Base-by-base conservation (phyloP, 2,888 invertebrate species). In the Onchidella celtica region DNA sequence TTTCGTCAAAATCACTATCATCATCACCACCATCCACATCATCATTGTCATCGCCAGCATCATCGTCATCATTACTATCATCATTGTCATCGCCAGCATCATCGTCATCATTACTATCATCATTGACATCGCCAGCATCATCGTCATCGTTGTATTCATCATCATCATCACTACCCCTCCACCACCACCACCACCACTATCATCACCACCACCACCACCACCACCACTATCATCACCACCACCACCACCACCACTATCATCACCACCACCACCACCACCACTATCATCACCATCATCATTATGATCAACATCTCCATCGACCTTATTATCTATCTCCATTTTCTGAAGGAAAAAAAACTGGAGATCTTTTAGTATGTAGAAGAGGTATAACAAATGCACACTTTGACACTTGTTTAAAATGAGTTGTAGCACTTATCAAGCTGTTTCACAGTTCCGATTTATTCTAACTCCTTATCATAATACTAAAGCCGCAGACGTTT, bases 281-380 rank as follows among this genome's bases (percentile, higher is more conserved):
- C 66, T 27, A 27, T 21, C 21, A 73, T 29, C 29, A 73, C 73
- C n/a, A n/a, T n/a, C n/a, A n/a, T n/a, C n/a, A n/a, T n/a, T n/a
- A n/a, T n/a, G n/a, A n/a, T n/a, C n/a, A n/a, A n/a, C n/a, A n/a
- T n/a, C n/a, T n/a, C n/a, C n/a, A n/a, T n/a, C n/a, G n/a, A n/a
- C n/a, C n/a, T n/a, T n/a, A n/a, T n/a, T n/a, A n/a, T n/a, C n/a
- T n/a, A n/a, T n/a, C n/a, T n/a, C n/a, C n/a, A n/a, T n/a, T n/a
- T n/a, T n/a, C n/a, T n/a, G n/a, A n/a, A n/a, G n/a, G n/a, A n/a
- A n/a, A n/a, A n/a, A n/a, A n/a, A n/a, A n/a, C n/a, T n/a, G n/a
- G n/a, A n/a, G n/a, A n/a, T n/a, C n/a, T n/a, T n/a, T n/a, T n/a
- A n/a, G n/a, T n/a, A n/a, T n/a, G n/a, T n/a, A n/a, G n/a, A n/a